These are phyloP conservation scores for Euzetes globulus DNA, from an alignment of 2,888 invertebrate genomes.

Conservation along the genomic window DNA sequence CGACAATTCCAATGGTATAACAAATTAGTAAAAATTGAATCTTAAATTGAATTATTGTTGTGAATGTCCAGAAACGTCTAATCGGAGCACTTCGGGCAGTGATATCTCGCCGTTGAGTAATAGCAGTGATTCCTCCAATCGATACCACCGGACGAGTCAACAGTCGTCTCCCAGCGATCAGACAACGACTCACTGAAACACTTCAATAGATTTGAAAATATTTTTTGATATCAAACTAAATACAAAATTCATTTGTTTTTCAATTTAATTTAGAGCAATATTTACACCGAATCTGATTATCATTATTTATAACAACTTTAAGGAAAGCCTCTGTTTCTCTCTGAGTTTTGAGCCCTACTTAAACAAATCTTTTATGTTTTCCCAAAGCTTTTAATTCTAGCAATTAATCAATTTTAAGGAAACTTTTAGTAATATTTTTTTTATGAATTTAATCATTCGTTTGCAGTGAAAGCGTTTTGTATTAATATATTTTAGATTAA, in stretches of 20 bases:
- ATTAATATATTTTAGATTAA: not conserved
- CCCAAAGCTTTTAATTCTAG: not conserved
- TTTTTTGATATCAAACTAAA: not conserved
- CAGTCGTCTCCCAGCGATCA: not conserved
- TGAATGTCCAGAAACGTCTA: not conserved
- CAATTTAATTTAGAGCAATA: not conserved
- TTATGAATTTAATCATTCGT: not conserved
- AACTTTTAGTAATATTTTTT: not conserved
- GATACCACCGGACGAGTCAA: not conserved
- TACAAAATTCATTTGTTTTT: not conserved
- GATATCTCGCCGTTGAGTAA: constrained; percentile 22
- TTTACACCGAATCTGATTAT: constrained; percentile 9
- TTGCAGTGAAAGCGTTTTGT: not conserved
- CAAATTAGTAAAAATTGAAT: not conserved
- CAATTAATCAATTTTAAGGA: not conserved
- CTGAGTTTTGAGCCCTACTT: constrained; percentile 4
- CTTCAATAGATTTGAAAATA: not conserved
- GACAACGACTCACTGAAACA: not conserved
- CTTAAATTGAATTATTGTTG: not conserved
- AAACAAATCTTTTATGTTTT: not conserved
- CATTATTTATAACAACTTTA: not conserved
- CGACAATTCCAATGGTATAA: constrained; percentile 14
- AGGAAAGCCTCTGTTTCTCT: not conserved
- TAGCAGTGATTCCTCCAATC: not conserved
- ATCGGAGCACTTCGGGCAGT: constrained; percentile 7